Percentiles rank a stretch among this genome's conserved stretches.
Conservation (phyloP, 2,797 vertebrate genomes). For the Morus bassanus region DNA sequence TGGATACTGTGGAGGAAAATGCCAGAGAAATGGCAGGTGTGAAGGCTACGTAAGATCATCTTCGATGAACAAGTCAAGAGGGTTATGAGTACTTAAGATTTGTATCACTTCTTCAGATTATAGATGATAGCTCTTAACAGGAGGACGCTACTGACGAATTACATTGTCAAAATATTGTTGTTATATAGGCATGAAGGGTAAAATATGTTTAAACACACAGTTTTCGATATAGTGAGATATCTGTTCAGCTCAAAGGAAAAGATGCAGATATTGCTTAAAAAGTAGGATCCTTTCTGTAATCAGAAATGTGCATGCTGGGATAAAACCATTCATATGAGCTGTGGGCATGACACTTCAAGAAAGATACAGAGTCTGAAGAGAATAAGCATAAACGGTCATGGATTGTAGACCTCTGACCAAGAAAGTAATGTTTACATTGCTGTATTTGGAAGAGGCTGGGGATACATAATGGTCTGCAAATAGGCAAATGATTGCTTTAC, state of each 20-base stretch:
- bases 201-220: slow-evolving; percentile 72
- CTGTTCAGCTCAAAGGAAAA: slow-evolving; percentile 62
- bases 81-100: slow-evolving; percentile 59
- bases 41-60: slow-evolving; percentile 64
- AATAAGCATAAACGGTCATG: background rate
- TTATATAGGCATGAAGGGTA: slow-evolving; percentile 72
- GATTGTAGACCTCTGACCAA: slow-evolving; percentile 12
- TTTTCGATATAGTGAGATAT: slow-evolving; percentile 69
- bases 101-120: slow-evolving; percentile 70
- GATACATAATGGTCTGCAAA: background rate
- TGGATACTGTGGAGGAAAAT: slow-evolving; percentile 66
- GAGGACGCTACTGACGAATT: slow-evolving; percentile 69
- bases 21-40: slow-evolving; percentile 69
- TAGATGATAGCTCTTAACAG: slow-evolving; percentile 69
- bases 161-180: slow-evolving; percentile 73
- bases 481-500: background rate
- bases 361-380: background rate
- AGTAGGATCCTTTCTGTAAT: slow-evolving; percentile 28
- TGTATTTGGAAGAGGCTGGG: background rate
- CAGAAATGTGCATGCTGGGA: slow-evolving; percentile 12
- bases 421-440: background rate
- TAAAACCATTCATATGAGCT: background rate
- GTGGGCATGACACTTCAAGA: background rate
- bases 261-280: slow-evolving; percentile 59
- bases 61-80: slow-evolving; percentile 54